A percentile compares a stretch with the other conserved stretches of the same genome.
Evolutionary conservation across 2,888 invertebrate species (phyloP).

Genomic region (Oeneis ivallda): DNA sequence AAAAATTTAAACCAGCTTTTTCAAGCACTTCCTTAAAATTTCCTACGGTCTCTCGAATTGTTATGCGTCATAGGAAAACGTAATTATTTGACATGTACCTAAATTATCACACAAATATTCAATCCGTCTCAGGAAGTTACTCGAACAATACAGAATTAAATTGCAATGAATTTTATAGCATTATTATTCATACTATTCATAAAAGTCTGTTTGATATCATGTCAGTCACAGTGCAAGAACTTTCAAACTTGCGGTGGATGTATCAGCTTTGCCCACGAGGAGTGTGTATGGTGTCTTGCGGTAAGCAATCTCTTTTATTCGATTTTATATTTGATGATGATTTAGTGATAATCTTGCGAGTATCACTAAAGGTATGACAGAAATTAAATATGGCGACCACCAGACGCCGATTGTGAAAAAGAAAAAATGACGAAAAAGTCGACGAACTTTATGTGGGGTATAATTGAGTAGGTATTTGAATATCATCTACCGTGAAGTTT

Average conservation of each 20-base stretch:
- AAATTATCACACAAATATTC: not conserved
- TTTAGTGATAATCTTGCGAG: too few species aligned
- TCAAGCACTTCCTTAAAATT: not conserved
- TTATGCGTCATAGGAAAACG: conserved; percentile 4
- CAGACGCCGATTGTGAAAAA: too few species aligned
- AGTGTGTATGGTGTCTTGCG: conserved; percentile 62
- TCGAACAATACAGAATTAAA: not conserved
- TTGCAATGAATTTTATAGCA: conserved; percentile 21
- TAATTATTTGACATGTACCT: not conserved
- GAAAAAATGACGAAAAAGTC: too few species aligned
- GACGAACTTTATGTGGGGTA: too few species aligned
- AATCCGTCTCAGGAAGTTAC: not conserved
- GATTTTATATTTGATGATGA: too few species aligned
- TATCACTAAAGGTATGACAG: too few species aligned
- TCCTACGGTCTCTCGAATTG: not conserved
- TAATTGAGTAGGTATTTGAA: too few species aligned
- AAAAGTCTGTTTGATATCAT: conserved; percentile 25
- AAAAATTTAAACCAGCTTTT: too few species aligned
- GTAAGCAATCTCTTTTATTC: conserved; percentile 51
- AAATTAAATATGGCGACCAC: too few species aligned
- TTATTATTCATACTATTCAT: conserved; percentile 22
- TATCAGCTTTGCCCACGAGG: conserved; percentile 49
- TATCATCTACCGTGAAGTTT: too few species aligned
- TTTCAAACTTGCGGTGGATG: conserved; percentile 57
- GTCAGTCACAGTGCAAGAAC: conserved; percentile 40